Conservation (phyloP, 2,797 vertebrate species). For the Pelodytes ibericus region DNA sequence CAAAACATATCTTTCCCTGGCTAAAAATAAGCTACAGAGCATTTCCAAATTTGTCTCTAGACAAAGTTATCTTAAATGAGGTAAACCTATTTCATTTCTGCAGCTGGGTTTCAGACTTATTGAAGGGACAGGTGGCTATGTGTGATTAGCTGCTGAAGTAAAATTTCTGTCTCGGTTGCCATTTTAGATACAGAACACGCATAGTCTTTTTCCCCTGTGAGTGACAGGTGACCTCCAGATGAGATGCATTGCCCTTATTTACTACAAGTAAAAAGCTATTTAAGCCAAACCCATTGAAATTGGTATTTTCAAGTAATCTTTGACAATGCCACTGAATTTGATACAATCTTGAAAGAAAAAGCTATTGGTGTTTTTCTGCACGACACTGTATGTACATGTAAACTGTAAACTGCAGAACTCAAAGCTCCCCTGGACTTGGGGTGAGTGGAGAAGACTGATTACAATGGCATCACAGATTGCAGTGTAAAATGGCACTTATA, state of each 20-base stretch:
- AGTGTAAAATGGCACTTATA: too few relatives aligned
- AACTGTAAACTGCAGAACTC: too few relatives aligned
- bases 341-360: slow-evolving; percentile 23
- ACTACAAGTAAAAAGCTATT: slow-evolving; percentile 36
- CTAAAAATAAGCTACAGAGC: too few relatives aligned
- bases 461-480: too few relatives aligned
- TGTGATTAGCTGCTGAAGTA: not conserved
- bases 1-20: too few relatives aligned
- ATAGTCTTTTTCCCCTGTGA: slow-evolving; percentile 27
- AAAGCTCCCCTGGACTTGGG: too few relatives aligned
- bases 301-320: slow-evolving; percentile 42
- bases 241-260: slow-evolving; percentile 47
- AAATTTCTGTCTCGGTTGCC: not conserved
- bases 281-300: slow-evolving; percentile 40
- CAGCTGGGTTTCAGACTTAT: too few relatives aligned
- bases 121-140: slow-evolving; percentile 7
- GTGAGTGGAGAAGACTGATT: too few relatives aligned
- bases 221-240: slow-evolving; percentile 49
- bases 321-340: slow-evolving; percentile 28
- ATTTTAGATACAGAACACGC: slow-evolving; percentile 37
- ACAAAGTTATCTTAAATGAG: not conserved
- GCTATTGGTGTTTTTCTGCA: slow-evolving; percentile 19
- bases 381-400: slow-evolving; percentile 9
- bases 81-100: not conserved
- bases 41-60: not conserved